Conservation (phyloP, 2,113 vertebrate genomes). For the Ibidorhyncha struthersii region DNA sequence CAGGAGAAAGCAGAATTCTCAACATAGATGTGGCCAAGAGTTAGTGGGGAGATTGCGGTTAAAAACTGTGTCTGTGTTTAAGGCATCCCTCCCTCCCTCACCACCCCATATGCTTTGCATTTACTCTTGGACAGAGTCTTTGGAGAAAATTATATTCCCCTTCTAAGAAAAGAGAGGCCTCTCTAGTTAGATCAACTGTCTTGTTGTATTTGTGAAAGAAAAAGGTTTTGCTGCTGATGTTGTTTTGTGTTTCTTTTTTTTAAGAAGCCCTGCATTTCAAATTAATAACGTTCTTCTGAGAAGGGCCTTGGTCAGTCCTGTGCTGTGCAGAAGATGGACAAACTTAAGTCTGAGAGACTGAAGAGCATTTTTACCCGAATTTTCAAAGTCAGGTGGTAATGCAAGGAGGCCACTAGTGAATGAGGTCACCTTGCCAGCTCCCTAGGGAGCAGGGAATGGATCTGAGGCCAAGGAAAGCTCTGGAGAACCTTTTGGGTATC, state of each 20-base stretch:
- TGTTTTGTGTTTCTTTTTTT: not conserved
- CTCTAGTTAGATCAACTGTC: not conserved
- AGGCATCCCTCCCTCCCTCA: not conserved
- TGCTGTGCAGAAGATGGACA: not conserved
- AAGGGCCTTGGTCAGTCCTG: not conserved
- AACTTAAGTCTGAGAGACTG: accelerated
- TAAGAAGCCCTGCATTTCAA: not conserved
- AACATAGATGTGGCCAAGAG: not conserved
- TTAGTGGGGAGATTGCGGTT: not conserved
- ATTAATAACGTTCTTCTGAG: not conserved
- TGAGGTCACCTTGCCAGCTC: not conserved
- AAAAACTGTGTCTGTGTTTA: not conserved
- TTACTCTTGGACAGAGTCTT: not conserved
- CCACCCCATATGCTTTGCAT: not conserved
- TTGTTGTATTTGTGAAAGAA: not conserved
- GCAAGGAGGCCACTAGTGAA: not conserved
- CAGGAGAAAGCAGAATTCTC: not conserved
- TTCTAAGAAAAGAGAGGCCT: not conserved
- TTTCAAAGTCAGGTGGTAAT: not conserved
- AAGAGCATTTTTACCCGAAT: not conserved
- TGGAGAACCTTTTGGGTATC: not conserved
- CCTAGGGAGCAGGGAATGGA: not conserved
- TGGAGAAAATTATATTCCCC: not conserved
- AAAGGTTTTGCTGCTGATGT: not conserved
- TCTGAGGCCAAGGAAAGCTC: not conserved